Percentiles rank a stretch among this genome's conserved stretches.
phyloP scores from a whole-genome alignment of 2,113 vertebrate species.

The Cyphomyrus discorhynchus region DNA sequence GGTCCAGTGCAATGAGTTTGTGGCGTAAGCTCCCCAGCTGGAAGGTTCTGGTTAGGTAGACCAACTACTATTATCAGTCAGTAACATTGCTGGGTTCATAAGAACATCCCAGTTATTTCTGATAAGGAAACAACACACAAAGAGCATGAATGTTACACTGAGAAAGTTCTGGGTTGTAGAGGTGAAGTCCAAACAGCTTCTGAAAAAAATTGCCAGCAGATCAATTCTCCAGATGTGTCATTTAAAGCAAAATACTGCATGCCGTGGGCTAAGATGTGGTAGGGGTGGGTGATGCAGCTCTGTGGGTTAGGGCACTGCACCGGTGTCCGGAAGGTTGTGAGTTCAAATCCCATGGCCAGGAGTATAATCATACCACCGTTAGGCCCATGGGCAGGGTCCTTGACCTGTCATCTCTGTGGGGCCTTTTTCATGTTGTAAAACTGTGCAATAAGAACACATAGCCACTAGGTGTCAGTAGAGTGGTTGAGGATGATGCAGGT shows the following conservation, averaged over 20 bases:
- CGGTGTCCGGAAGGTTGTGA: neutral
- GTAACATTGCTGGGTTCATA: neutral
- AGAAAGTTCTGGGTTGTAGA: neutral
- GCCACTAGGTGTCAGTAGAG: neutral
- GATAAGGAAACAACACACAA: neutral
- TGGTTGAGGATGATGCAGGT: neutral
- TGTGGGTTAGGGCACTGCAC: neutral
- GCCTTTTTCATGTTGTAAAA: slow-evolving; percentile 38
- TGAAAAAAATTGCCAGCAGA: neutral
- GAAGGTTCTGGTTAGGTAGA: neutral
- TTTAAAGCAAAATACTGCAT: neutral
- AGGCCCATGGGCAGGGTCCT: neutral
- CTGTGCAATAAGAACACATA: neutral
- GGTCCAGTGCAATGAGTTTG: neutral
- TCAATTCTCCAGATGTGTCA: neutral
- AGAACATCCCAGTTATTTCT: neutral
- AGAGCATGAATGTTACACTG: neutral
- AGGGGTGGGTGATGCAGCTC: neutral
- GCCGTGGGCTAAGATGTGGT: neutral
- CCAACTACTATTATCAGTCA: neutral
- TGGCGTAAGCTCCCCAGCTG: neutral
- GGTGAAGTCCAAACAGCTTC: neutral
- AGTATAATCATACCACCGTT: neutral
- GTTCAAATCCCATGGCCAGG: neutral
- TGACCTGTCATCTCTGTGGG: neutral